Conservation (phyloP, 2,888 invertebrate species). For the Papilio protenor region DNA sequence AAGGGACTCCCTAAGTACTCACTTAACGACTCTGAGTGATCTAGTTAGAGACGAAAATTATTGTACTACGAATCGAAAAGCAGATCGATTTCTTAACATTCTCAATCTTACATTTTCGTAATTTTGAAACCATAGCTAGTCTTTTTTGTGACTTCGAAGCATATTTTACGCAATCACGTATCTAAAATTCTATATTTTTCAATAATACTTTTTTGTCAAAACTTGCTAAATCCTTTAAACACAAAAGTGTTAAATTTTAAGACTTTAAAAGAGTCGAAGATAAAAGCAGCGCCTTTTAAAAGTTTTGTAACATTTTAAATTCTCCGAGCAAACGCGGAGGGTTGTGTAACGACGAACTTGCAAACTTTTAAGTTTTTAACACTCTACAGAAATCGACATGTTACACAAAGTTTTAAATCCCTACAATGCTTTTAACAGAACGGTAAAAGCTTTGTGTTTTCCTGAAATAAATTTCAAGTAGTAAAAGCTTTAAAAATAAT, state of each 20-base stretch:
- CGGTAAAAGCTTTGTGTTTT: conserved; percentile 10
- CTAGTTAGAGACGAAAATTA: neutral
- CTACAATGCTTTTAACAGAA: conserved; percentile 4
- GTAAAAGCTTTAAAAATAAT: neutral
- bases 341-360: conserved; percentile 12
- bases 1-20: no score
- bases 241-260: neutral
- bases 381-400: conserved; percentile 31
- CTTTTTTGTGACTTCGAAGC: neutral
- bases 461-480: neutral
- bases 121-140: neutral
- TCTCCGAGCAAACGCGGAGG: neutral
- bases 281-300: conserved; percentile 14
- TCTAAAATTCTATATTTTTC: neutral
- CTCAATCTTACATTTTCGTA: no score
- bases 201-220: neutral
- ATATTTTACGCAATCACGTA: neutral
- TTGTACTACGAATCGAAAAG: no score
- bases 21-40: no score
- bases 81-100: no score
- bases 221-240: neutral
- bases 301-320: conserved; percentile 21
- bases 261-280: neutral
- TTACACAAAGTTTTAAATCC: conserved; percentile 24
- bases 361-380: conserved; percentile 23